Conservation (phyloP, 2,797 vertebrate genomes). For the Threskiornis aethiopicus region DNA sequence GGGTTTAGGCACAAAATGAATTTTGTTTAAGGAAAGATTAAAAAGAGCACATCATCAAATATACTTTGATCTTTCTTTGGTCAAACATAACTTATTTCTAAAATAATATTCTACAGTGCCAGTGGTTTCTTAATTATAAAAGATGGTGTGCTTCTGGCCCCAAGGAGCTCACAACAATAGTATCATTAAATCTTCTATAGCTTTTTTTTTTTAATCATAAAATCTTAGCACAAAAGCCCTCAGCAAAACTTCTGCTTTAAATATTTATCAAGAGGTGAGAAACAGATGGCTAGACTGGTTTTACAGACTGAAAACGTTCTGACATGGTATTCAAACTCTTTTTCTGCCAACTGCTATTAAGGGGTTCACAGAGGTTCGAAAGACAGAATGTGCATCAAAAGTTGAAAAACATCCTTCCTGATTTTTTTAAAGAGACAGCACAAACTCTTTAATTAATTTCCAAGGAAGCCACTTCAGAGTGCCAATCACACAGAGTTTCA, state of each 20-base stretch:
- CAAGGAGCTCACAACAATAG: conserved; percentile 21
- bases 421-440: not conserved
- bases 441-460: conserved; percentile 16
- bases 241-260: conserved; percentile 53
- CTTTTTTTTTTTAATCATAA: not conserved
- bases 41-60: not conserved
- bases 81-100: conserved; percentile 17
- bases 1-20: not conserved
- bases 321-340: not conserved
- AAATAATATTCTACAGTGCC: not conserved
- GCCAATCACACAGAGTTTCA: not conserved
- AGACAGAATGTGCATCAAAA: not conserved
- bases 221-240: conserved; percentile 27
- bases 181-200: conserved; percentile 1
- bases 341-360: conserved; percentile 31
- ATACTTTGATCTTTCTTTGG: conserved; percentile 31
- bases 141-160: conserved; percentile 14
- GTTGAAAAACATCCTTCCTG: not conserved
- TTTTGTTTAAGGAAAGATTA: not conserved
- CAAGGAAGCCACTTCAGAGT: conserved; percentile 19
- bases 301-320: conserved; percentile 26
- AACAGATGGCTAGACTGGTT: conserved; percentile 63
- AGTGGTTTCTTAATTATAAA: conserved; percentile 56
- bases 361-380: not conserved
- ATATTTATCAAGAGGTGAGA: conserved; percentile 63